These are phyloP conservation scores for Xenopus tropicalis DNA, from an alignment of 2,113 vertebrate genomes.

Conservation along the genomic window DNA sequence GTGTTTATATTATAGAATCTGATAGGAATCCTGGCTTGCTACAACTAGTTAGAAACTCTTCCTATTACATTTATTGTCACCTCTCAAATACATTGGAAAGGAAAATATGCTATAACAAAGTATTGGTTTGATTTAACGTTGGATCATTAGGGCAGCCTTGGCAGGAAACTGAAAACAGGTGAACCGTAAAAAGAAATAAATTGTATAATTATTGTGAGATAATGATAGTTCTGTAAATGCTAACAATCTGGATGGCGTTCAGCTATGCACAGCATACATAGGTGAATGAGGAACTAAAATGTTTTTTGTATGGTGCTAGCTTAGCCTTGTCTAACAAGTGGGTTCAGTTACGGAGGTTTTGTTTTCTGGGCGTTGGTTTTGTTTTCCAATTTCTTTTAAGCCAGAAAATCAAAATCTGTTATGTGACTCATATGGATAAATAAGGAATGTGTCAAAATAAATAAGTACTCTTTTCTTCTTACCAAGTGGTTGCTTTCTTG, in stretches of 20 bases:
- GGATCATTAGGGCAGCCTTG: neutral
- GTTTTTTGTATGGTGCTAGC: neutral
- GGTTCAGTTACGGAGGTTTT: too few species aligned
- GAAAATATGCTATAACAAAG: conserved; percentile 6
- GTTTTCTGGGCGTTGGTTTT: too few species aligned
- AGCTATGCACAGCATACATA: neutral
- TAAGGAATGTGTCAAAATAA: too few species aligned
- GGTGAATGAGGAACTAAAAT: neutral
- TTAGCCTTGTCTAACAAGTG: too few species aligned
- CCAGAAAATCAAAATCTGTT: too few species aligned
- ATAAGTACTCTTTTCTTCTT: too few species aligned
- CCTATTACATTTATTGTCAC: neutral
- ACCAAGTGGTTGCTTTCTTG: too few species aligned
- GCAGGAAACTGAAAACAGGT: conserved; percentile 17
- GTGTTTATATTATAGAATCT: conserved; percentile 38
- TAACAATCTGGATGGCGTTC: conserved; percentile 1
- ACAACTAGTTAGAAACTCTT: conserved; percentile 27
- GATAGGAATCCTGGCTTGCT: conserved; percentile 39
- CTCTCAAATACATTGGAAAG: neutral
- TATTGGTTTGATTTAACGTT: conserved; percentile 19
- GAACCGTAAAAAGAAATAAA: conserved; percentile 18
- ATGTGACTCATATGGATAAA: too few species aligned
- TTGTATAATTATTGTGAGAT: conserved; percentile 16
- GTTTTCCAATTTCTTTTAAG: too few species aligned
- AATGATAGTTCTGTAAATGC: conserved; percentile 4